Percentiles rank a stretch among this genome's conserved stretches.
These are phyloP conservation scores for Anhinga rufa DNA, from an alignment of 2,113 vertebrate genomes.

Conservation along the genomic window DNA sequence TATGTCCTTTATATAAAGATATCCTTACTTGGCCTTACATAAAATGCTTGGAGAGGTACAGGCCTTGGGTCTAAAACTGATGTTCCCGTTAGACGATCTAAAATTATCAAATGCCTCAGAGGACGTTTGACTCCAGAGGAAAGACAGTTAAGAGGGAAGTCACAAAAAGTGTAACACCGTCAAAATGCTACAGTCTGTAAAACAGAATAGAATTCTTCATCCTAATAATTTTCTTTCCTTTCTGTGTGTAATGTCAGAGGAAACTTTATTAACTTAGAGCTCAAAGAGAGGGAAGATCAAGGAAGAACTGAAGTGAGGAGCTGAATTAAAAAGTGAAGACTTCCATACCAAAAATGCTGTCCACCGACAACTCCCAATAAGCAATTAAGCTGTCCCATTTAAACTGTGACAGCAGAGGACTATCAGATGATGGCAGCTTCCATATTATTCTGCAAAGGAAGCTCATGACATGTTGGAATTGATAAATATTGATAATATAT, in stretches of 20 bases:
- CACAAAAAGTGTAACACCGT: not conserved
- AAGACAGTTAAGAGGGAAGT: not conserved
- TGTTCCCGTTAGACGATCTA: not conserved
- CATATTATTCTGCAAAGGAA: not conserved
- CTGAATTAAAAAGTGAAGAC: not conserved
- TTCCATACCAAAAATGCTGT: not conserved
- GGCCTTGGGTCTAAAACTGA: constrained; percentile 2
- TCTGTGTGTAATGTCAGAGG: not conserved
- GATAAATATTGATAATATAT: not conserved
- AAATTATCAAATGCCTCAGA: constrained; percentile 26
- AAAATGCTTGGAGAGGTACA: not conserved
- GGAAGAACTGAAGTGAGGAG: not conserved
- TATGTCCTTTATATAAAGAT: not conserved
- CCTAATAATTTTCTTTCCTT: not conserved
- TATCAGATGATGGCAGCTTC: not conserved
- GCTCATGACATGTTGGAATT: not conserved
- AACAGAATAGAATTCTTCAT: not conserved
- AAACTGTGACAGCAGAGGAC: not conserved
- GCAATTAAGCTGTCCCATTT: not conserved
- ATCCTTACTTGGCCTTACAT: not conserved
- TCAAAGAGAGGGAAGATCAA: not conserved
- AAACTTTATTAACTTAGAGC: not conserved
- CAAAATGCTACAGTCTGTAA: not conserved
- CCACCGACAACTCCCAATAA: not conserved
- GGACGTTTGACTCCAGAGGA: not conserved